phyloP scores from a whole-genome alignment of 2,888 invertebrate species.

The Tetropium fuscum region DNA sequence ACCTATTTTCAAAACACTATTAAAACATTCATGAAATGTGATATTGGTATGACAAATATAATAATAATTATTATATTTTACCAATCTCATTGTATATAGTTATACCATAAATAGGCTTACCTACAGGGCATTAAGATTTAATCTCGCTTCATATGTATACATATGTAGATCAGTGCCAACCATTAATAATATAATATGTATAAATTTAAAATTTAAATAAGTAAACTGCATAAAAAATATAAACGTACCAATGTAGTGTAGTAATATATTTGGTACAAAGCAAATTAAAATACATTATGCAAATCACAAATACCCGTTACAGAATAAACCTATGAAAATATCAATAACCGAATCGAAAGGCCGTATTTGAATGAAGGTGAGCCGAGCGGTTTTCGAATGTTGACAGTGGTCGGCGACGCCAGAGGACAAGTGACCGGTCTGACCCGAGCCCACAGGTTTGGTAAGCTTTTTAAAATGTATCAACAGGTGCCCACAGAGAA shows the following conservation, averaged over 20 bases:
- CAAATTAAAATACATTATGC: neutral
- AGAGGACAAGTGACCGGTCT: conserved; percentile 28
- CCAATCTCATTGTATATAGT: no score
- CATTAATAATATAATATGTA: conserved; percentile 25
- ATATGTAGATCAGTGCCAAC: conserved; percentile 29
- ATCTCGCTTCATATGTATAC: conserved; percentile 19
- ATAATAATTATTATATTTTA: no score
- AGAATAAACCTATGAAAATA: neutral
- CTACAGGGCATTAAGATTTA: conserved; percentile 14
- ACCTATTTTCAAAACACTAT: no score
- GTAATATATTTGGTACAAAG: conserved; percentile 1
- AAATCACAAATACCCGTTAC: conserved; percentile 12
- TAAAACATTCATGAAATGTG: no score
- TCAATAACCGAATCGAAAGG: conserved; percentile 23
- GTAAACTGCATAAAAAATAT: conserved; percentile 10
- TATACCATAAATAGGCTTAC: no score
- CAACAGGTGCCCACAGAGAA: conserved; percentile 36
- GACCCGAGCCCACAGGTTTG: conserved; percentile 34
- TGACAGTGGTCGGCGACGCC: conserved; percentile 33
- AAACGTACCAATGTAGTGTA: conserved; percentile 5
- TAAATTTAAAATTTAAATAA: conserved; percentile 22
- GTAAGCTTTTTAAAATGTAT: conserved; percentile 34
- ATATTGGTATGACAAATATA: no score
- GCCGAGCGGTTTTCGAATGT: conserved; percentile 35
- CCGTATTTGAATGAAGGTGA: conserved; percentile 40